Conservation (phyloP, 2,113 vertebrate genomes). For the Lipophrys pholis region DNA sequence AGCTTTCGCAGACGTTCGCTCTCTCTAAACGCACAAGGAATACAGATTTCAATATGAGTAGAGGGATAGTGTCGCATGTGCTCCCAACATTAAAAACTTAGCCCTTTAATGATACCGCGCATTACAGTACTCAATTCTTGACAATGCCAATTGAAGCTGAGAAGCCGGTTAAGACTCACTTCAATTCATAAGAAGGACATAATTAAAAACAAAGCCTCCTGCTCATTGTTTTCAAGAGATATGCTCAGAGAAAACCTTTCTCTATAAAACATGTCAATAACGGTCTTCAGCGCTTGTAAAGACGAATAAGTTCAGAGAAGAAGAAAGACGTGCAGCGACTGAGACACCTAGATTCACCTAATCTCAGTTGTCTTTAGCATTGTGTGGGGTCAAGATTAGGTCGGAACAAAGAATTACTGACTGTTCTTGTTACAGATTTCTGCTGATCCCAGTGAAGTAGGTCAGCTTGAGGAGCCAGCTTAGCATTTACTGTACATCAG, state of each 20-base stretch:
- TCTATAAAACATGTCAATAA: neutral
- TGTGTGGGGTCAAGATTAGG: conserved; percentile 22
- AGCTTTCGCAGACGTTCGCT: conserved; percentile 33
- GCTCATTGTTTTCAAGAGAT: conserved; percentile 20
- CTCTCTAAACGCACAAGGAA: conserved; percentile 7
- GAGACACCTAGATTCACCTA: neutral
- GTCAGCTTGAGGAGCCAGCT: conserved; percentile 19
- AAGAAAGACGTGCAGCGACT: neutral
- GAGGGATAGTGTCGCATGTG: neutral
- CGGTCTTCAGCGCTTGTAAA: neutral
- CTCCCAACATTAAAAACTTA: neutral
- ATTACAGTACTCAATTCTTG: conserved; percentile 1
- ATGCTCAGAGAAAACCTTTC: conserved; percentile 7
- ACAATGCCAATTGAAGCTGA: conserved; percentile 14
- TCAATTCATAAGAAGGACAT: conserved; percentile 35
- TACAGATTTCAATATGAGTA: conserved; percentile 6
- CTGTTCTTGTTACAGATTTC: conserved; percentile 31
- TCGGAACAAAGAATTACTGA: conserved; percentile 23
- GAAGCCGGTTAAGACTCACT: conserved; percentile 33
- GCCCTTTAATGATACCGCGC: neutral
- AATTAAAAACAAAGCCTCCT: conserved; percentile 33
- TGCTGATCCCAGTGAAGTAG: conserved; percentile 41
- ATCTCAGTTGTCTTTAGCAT: conserved; percentile 6
- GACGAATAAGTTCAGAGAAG: neutral
- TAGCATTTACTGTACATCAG: conserved; percentile 20